These are phyloP conservation scores for Halichoerus grypus DNA, from an alignment of 2,113 vertebrate genomes.

Conservation along the genomic window DNA sequence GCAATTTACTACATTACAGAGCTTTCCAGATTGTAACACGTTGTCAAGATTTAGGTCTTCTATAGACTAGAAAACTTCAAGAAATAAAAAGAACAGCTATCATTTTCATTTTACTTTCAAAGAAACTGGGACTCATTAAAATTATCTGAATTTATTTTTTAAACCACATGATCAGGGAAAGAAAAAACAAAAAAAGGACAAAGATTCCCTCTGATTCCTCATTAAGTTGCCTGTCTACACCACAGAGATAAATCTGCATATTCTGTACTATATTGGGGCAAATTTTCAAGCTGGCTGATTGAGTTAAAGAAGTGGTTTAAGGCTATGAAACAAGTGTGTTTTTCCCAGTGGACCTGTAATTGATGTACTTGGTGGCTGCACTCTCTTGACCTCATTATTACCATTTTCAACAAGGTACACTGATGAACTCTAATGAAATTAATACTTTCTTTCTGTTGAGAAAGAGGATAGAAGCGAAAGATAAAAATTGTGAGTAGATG, in stretches of 20 bases:
- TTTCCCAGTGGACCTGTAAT: neutral
- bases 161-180: neutral
- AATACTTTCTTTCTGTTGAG: neutral
- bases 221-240: neutral
- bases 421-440: constrained; percentile 45
- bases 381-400: constrained; percentile 5
- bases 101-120: neutral
- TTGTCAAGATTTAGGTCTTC: neutral
- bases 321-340: neutral
- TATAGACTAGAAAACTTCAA: neutral
- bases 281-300: neutral
- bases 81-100: neutral
- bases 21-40: neutral
- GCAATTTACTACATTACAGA: neutral
- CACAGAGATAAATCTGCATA: neutral
- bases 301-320: constrained; percentile 18
- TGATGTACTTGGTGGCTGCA: neutral
- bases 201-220: neutral
- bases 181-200: neutral
- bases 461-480: neutral
- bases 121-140: neutral
- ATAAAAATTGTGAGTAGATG: neutral
- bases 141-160: constrained; percentile 15
- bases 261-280: neutral
- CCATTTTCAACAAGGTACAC: neutral